Percentiles rank a stretch among this genome's conserved stretches.
Evolutionary conservation across 2,113 vertebrate species (phyloP).

Genomic region (Heterochromis multidens): DNA sequence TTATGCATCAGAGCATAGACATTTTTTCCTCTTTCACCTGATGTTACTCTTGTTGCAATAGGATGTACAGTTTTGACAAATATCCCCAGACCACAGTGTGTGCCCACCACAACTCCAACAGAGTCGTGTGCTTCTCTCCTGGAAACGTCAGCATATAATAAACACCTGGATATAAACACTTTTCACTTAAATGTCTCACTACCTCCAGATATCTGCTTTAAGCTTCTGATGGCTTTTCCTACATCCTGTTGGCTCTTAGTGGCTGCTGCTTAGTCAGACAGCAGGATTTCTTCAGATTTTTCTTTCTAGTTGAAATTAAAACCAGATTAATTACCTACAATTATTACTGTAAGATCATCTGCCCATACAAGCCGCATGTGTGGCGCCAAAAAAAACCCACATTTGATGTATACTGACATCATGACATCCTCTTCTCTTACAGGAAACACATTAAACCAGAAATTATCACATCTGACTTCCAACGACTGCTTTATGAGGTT

Average conservation of each 20-base stretch:
- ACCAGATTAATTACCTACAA: neutral
- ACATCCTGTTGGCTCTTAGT: too few species aligned
- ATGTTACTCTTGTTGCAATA: neutral
- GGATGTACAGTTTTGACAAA: neutral
- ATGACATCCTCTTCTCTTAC: neutral
- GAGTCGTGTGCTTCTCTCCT: too few species aligned
- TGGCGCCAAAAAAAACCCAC: neutral
- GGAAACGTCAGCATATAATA: neutral
- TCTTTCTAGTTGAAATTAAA: neutral
- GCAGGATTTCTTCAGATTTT: neutral
- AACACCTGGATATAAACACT: neutral
- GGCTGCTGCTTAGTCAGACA: too few species aligned
- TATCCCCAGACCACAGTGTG: neutral
- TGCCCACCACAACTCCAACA: neutral
- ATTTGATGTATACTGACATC: neutral
- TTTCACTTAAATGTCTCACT: neutral
- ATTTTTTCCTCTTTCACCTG: neutral
- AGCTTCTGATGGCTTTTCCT: neutral
- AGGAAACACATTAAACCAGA: neutral
- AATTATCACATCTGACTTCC: neutral
- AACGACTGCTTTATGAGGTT: neutral
- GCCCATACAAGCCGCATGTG: too few species aligned
- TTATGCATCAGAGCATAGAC: neutral
- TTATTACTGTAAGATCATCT: too few species aligned
- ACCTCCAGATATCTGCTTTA: neutral